Percentiles rank a stretch among this genome's conserved stretches.
Conservation (phyloP, 2,113 vertebrate genomes). For the Gobiocypris rarus region DNA sequence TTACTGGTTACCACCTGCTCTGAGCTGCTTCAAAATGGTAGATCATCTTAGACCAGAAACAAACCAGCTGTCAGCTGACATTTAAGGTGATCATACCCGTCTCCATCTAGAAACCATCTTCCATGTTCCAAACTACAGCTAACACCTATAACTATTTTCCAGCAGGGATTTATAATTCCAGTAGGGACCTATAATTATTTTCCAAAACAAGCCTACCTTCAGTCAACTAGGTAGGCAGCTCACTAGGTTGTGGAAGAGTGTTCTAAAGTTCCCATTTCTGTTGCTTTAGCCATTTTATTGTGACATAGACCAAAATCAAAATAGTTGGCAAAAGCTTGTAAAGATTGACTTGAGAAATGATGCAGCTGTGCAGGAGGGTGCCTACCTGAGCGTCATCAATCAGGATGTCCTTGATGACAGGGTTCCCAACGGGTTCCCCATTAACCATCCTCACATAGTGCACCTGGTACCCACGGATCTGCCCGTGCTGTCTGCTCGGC, state of each 20-base stretch:
- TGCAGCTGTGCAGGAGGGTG: conserved; percentile 27
- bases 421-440: conserved; percentile 93
- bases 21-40: background rate
- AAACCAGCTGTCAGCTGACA: background rate
- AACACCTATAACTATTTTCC: background rate
- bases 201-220: background rate
- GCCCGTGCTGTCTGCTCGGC: conserved; percentile 97
- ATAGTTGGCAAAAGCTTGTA: background rate
- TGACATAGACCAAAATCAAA: background rate
- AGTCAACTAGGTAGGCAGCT: background rate
- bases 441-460: conserved; percentile 98
- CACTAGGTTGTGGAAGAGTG: background rate
- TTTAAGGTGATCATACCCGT: too few relatives aligned
- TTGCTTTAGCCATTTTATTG: background rate
- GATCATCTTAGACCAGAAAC: background rate
- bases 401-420: conserved; percentile 96
- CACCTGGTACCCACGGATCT: conserved; percentile 98
- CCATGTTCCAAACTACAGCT: too few relatives aligned
- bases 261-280: background rate
- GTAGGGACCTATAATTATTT: background rate
- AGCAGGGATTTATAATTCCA: too few relatives aligned
- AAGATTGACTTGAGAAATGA: background rate
- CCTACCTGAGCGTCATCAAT: conserved; percentile 96
- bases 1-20: background rate
- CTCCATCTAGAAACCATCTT: too few relatives aligned